Base-by-base conservation (phyloP, 35 echinoderm and acorn worm genomes). In the Acanthaster planci region DNA sequence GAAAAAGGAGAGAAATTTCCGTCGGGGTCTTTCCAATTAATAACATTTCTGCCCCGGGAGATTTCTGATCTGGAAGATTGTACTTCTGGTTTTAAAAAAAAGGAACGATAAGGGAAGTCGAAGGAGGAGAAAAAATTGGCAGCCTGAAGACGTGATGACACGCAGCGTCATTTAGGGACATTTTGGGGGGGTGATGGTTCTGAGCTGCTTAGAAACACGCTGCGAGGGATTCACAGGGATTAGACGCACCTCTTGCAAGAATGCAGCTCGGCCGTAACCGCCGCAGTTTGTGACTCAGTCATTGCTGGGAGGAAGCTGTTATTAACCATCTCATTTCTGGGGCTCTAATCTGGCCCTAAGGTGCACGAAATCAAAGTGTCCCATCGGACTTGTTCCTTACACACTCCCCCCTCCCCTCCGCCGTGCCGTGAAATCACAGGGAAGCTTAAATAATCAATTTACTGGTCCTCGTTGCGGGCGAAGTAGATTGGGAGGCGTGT, bases 261-360 rank as follows among this genome's bases (percentile, higher is more conserved):
- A 32, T 67, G 60, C 9, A 59, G 64, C 34, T 26, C 64, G 26
- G 64, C 64, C 64, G 26, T 12, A 72, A 34, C 64, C 16, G 26
- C 34, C 64, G 34, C 64, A 9, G 0, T 31, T n/a, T 72, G 64
- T 72, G 64, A 72, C 64, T 72, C 64, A 72, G 34, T 72, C 64
- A 29, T 72, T 26, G 64, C 64, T 72, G 7, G 29, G 7, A 36
- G 64, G 21, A 9, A 72, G 34, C 64, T 26, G 64, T 72, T 72
- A 72, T 72, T 72, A 72, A 72, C 64, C 19, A 29, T 72, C 64
- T 72, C 64, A 72, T 72, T 29, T 72, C 64, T 72, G 64, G 19
- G 19, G 42, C 12, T 47, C 5, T 72, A 72, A 72, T 72, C 64
- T 29, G 26, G 26, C 26, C 64, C 64, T 72, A 26, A 34, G 64